Conservation (phyloP, 1,140 invertebrate species). For the Proales similis region DNA sequence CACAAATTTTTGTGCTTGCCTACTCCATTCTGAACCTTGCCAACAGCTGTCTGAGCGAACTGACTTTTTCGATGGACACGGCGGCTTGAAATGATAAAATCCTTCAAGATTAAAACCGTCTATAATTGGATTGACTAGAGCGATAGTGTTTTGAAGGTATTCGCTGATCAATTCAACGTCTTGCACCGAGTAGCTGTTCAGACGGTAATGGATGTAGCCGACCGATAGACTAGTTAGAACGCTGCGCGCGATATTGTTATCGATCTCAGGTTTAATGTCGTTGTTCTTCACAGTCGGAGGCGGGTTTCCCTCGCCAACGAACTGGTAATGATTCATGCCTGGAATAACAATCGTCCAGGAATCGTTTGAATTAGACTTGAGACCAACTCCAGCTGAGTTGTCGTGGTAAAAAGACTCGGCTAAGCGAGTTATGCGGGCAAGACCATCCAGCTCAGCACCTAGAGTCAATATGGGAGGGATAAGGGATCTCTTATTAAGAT, state of each 20-base stretch:
- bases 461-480: constrained; percentile 2
- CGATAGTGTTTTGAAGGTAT: not conserved
- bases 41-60: not conserved
- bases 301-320: constrained; percentile 6
- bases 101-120: constrained; percentile 30
- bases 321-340: constrained; percentile 37
- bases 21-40: constrained; percentile 14
- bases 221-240: not conserved
- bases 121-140: not conserved
- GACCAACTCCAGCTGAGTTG: too few species aligned
- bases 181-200: not conserved
- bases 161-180: not conserved
- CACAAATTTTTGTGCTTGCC: constrained; percentile 13
- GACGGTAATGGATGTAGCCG: constrained; percentile 4
- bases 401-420: constrained; percentile 20
- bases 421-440: constrained; percentile 28
- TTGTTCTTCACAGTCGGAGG: constrained; percentile 10
- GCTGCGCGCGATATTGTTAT: not conserved
- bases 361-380: not conserved
- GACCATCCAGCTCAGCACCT: constrained; percentile 29
- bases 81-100: constrained; percentile 33
- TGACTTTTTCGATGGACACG: not conserved
- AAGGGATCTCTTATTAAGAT: not conserved
- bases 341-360: constrained; percentile 10
- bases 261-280: constrained; percentile 27